Base-by-base conservation (phyloP, 2,113 vertebrate species). In the Nymphicus hollandicus region DNA sequence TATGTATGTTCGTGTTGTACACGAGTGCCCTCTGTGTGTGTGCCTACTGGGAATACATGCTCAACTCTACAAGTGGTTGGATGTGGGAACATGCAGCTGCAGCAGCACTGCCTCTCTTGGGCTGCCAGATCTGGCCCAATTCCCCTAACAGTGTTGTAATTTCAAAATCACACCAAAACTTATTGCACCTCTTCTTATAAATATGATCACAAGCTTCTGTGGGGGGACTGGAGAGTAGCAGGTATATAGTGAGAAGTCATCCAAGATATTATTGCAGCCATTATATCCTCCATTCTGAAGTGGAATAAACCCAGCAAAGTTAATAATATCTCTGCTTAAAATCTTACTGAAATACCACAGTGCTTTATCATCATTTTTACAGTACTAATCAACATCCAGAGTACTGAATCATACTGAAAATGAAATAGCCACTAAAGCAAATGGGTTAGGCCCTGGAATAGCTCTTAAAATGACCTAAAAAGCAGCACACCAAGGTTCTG, bases 1-100 rank as follows among this genome's bases (percentile, higher is more conserved):
- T 15, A 39, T 8, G 4, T 46, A 47, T 17, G 2, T 49, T 73
- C 20, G 2, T 19, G 6, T 12, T 16, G 18, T n/a, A 35, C 0
- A 1, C 3, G 3, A 41, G 16, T 50, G 13, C 6, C 56, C 6
- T 71, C 17, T 61, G 3, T 49, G 5, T 58, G 31, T 35, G 4
- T 2, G 2, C 11, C 35, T 65, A 9, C 20, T 69, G 44, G 18
- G 33, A 68, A 47, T 41, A 31, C 13, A 17, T 33, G 29, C 4
- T 61, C 50, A 70, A 10, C 4, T 10, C 29, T 68, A 7, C 18
- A 63, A 46, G 6, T 7, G 33, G 28, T 8, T 71, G 28, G 12
- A 56, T 5, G 8, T 14, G 10, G 4, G 15, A 17, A 4, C 3
- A 35, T 17, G 50, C 14, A 53, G 6, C 10, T 66, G 31, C 8